phyloP scores from a whole-genome alignment of 2,113 vertebrate genomes.

The Aegithalos caudatus region DNA sequence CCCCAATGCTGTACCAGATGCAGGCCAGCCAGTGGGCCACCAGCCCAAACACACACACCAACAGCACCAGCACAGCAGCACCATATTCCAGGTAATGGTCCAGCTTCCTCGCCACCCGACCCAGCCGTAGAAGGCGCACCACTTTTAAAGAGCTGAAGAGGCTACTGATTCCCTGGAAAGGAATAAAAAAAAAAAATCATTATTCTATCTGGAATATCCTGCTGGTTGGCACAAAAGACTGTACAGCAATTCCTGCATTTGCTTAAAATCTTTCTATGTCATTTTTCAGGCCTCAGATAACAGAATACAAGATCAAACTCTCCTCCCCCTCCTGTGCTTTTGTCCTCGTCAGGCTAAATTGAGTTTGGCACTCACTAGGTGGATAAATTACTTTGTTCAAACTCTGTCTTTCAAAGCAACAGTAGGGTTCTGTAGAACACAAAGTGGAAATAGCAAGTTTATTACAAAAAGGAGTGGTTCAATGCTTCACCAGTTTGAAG shows the following conservation, averaged over 20 bases:
- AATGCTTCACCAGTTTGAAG: background rate
- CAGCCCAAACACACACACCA: conserved; percentile 95
- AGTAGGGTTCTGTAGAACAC: background rate
- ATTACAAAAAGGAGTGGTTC: background rate
- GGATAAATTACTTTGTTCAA: background rate
- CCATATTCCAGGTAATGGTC: conserved; percentile 98
- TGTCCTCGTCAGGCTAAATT: background rate
- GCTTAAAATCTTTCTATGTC: background rate
- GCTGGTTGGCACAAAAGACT: background rate
- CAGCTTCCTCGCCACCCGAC: conserved; percentile 92
- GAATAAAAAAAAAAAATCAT: background rate
- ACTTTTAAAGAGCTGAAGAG: conserved; percentile 98
- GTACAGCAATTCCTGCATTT: background rate
- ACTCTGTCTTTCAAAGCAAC: background rate
- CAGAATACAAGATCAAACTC: background rate
- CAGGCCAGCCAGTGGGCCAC: conserved; percentile 98
- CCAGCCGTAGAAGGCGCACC: conserved; percentile 90
- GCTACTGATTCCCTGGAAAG: conserved; percentile 91
- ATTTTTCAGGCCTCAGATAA: background rate
- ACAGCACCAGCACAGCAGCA: conserved; percentile 90
- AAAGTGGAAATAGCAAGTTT: background rate
- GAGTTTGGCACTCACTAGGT: background rate
- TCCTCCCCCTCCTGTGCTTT: background rate
- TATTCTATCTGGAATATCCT: background rate
- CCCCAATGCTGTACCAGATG: conserved; percentile 98